Evolutionary conservation across 1,140 invertebrate species (phyloP), one percentile per base, ranked within the genome.

Genomic region (Leguminivora glycinivorella): DNA sequence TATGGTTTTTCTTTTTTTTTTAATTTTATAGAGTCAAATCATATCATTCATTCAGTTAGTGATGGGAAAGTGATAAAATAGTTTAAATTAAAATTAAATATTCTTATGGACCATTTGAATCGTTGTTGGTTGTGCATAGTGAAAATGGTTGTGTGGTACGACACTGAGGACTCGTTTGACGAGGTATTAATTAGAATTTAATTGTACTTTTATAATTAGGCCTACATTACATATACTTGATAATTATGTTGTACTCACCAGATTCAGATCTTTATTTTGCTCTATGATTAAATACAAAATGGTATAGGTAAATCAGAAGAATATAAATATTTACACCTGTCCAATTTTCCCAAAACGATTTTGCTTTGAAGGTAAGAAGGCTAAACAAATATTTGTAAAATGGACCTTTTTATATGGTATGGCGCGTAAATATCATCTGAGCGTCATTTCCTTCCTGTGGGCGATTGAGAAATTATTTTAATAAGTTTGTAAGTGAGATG

Each of bases 71-170:
- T 63, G 26, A 63, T 63, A 34, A 29, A 0, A 14, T 26, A 25
- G 7, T 58, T 43, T 43, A 10, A 5, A 4, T n/a, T 43, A 2
- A 2, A 25, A 17, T 26, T 60, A 29, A 9, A 5, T 63, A 31
- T 29, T 31, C 58, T 17, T 63, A 63, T 63, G 58, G 26, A 63
- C 58, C 26, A 63, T 63, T 63, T 31, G 25, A 63, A 31, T 63
- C 29, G 26, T n/a, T 63, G 58, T 34, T 63, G 58, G 58, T 63
- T 63, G 58, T 63, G 58, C 7, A n/a, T 63, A 14, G 19, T 34
- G 71, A 87, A 85, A 75, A 88, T 88, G 85, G 85, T 86, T 75
- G 81, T 85, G 79, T 86, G 84, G 85, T 86, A 88, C 72, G 77
- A 81, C 31, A 72, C 72, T 26, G 80, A 80, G 31, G 68, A 58